Conservation (phyloP, 2,797 vertebrate species). For the Scolopax bukidnonensis region DNA sequence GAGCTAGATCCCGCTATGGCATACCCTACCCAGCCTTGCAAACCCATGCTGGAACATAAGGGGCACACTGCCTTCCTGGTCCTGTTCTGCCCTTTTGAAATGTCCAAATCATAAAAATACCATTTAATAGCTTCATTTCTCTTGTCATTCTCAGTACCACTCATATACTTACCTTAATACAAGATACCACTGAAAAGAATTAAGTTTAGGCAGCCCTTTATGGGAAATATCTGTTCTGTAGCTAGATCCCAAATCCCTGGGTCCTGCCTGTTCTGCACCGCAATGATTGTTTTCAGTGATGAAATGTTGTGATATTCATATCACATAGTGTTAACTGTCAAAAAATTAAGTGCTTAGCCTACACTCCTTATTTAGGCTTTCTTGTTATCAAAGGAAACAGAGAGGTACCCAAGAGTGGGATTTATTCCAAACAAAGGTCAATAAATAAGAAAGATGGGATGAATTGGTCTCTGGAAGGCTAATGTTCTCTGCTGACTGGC, state of each 20-base stretch:
- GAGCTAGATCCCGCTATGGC: background rate
- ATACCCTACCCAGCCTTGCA: background rate
- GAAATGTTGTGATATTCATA: background rate
- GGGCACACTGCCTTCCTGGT: background rate
- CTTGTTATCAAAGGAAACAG: background rate
- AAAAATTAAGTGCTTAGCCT: background rate
- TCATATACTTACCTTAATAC: background rate
- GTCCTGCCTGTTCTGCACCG: background rate
- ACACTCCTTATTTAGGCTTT: background rate
- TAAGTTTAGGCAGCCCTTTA: background rate
- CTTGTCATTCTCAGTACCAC: background rate
- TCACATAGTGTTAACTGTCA: background rate
- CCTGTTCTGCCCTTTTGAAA: background rate
- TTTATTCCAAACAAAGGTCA: background rate
- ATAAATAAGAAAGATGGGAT: background rate
- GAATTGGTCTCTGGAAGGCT: background rate
- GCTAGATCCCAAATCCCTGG: background rate
- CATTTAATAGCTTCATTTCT: background rate
- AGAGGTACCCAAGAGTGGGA: background rate
- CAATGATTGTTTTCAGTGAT: background rate
- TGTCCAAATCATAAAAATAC: background rate
- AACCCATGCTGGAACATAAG: fast-evolving
- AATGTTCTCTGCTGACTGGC: background rate
- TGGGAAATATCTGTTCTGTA: background rate
- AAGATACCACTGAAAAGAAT: background rate